These are phyloP conservation scores for Drosophila acutilabella DNA, from an alignment of 2,888 invertebrate species.

Conservation along the genomic window DNA sequence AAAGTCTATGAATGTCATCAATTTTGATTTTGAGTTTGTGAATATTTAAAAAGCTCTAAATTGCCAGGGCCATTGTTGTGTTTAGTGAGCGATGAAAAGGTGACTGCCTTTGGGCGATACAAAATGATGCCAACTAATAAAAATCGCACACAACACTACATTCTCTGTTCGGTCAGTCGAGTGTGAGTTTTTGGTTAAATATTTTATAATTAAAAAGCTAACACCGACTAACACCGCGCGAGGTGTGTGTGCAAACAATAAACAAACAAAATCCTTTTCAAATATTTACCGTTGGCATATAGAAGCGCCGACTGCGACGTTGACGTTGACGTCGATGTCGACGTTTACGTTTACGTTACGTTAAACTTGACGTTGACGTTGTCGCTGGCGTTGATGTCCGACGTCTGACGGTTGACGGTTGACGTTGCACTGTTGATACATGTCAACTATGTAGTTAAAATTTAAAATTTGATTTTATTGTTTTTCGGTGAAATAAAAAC, in stretches of 20 bases:
- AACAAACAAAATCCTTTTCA: constrained; percentile 84
- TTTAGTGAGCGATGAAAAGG: constrained; percentile 71
- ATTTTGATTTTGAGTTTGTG: constrained; percentile 71
- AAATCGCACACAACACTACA: constrained; percentile 38
- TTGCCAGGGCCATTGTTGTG: constrained; percentile 74
- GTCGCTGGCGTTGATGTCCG: constrained; percentile 35
- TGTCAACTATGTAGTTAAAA: constrained; percentile 59
- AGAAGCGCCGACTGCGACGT: constrained; percentile 66
- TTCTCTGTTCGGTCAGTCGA: constrained; percentile 49
- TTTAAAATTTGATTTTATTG: constrained; percentile 69
- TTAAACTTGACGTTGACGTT: constrained; percentile 17
- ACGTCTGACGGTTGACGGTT: constrained; percentile 7
- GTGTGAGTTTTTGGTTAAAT: constrained; percentile 83
- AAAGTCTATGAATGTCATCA: constrained; percentile 57
- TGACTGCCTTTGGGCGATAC: constrained; percentile 37
- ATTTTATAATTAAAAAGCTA: constrained; percentile 85
- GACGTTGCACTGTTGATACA: constrained; percentile 20
- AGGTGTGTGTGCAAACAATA: constrained; percentile 83
- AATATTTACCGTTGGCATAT: constrained; percentile 83
- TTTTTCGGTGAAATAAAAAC: constrained; percentile 15
- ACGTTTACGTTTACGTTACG: constrained; percentile 38
- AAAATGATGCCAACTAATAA: constrained; percentile 61
- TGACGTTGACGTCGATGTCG: constrained; percentile 29
- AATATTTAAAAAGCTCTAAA: constrained; percentile 76
- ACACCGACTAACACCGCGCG: constrained; percentile 82